phyloP scores from a whole-genome alignment of 2,888 invertebrate species.

The Ditylenchus weischeri region DNA sequence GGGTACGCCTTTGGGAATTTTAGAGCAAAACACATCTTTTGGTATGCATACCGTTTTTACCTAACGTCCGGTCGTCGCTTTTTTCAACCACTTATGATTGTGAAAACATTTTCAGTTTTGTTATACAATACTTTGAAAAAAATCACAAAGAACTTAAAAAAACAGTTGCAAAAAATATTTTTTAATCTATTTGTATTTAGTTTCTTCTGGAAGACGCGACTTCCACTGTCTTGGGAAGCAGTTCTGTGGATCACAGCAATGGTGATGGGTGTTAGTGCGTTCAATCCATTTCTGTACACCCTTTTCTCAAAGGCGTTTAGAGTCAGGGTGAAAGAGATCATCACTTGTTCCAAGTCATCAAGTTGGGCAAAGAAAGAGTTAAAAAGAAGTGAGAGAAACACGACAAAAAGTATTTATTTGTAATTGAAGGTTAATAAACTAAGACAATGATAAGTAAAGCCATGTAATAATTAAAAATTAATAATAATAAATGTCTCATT shows the following conservation, averaged over 20 bases:
- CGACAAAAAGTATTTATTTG: background rate
- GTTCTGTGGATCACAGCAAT: conserved; percentile 1
- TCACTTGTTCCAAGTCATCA: conserved; percentile 5
- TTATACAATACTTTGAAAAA: too few species aligned
- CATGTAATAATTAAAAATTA: too few species aligned
- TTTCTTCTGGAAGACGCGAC: background rate
- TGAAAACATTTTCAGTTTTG: too few species aligned
- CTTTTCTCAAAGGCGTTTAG: conserved; percentile 17
- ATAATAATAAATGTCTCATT: too few species aligned
- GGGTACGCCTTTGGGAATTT: background rate
- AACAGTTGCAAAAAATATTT: too few species aligned
- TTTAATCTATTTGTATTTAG: background rate
- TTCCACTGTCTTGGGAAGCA: background rate
- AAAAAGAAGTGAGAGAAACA: background rate
- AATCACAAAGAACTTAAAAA: too few species aligned
- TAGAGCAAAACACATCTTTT: too few species aligned
- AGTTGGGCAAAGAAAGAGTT: background rate
- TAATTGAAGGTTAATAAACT: too few species aligned
- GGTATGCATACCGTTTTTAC: too few species aligned
- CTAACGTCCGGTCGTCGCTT: too few species aligned
- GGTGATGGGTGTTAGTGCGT: conserved; percentile 11
- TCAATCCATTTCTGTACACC: conserved; percentile 26
- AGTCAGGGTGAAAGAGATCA: background rate
- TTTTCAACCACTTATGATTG: too few species aligned
- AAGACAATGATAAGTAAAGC: too few species aligned